Evolutionary conservation across 1,140 invertebrate genomes (phyloP).

Genomic region (Cherax destructor): DNA sequence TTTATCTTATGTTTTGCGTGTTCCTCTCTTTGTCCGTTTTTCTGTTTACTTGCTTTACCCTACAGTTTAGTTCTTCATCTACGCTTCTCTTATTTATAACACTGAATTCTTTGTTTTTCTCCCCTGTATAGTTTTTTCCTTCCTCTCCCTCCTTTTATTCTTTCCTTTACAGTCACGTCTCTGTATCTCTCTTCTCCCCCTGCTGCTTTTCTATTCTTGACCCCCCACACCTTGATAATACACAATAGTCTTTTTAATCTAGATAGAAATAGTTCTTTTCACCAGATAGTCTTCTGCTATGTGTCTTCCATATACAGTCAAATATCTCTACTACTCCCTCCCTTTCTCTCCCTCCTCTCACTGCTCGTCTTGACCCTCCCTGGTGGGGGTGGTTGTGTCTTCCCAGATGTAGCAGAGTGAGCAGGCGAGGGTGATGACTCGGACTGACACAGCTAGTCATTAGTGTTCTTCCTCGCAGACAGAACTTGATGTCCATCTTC

Average conservation of each 20-base stretch:
- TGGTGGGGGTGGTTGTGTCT: not conserved
- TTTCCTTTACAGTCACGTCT: not conserved
- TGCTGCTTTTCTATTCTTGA: not conserved
- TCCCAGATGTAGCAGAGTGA: constrained; percentile 22
- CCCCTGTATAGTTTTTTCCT: not conserved
- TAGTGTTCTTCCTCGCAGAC: constrained; percentile 48
- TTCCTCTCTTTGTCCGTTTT: too few relatives aligned
- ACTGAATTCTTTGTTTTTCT: too few relatives aligned
- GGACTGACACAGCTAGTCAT: constrained; percentile 51
- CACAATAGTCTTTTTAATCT: too few relatives aligned
- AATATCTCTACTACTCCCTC: not conserved
- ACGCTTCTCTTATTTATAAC: too few relatives aligned
- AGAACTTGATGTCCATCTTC: constrained; percentile 33
- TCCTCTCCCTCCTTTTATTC: not conserved
- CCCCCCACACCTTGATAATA: not conserved
- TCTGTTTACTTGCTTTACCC: too few relatives aligned
- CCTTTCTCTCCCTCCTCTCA: not conserved
- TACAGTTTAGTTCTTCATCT: too few relatives aligned
- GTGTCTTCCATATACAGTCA: too few relatives aligned
- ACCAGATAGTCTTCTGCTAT: too few relatives aligned
- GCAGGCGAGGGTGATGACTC: constrained; percentile 24
- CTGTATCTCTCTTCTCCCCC: not conserved
- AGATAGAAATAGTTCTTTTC: too few relatives aligned
- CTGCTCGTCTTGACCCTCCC: too few relatives aligned
- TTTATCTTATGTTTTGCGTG: too few relatives aligned